These are phyloP conservation scores for Crioceris asparagi DNA, from an alignment of 2,888 invertebrate species.

Conservation along the genomic window DNA sequence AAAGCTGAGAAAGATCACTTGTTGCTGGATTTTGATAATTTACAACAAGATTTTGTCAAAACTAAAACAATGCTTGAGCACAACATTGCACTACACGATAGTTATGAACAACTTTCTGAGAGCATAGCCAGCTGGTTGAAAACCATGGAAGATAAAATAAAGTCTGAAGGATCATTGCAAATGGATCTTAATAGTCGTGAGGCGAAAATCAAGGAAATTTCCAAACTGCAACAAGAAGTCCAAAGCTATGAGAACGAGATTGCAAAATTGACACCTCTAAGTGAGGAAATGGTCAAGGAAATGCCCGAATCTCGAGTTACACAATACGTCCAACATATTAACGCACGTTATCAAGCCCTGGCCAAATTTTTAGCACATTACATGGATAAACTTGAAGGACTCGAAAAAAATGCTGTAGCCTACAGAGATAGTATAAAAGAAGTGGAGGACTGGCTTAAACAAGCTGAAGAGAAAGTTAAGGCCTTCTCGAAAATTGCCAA, in stretches of 20 bases:
- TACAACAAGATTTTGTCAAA: conserved; percentile 56
- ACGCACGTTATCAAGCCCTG: conserved; percentile 63
- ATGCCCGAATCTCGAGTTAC: conserved; percentile 75
- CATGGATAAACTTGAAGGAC: conserved; percentile 58
- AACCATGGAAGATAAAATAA: conserved; percentile 64
- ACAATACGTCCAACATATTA: conserved; percentile 70
- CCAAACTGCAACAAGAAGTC: conserved; percentile 52
- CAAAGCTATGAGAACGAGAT: conserved; percentile 55
- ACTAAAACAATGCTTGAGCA: conserved; percentile 58
- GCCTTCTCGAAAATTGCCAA: conserved; percentile 63
- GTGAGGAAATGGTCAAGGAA: conserved; percentile 60
- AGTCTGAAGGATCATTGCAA: conserved; percentile 61
- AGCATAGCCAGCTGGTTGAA: conserved; percentile 66
- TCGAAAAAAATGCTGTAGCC: conserved; percentile 58
- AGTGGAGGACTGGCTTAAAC: conserved; percentile 69
- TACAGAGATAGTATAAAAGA: conserved; percentile 56
- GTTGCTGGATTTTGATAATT: conserved; percentile 56
- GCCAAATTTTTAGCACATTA: conserved; percentile 59
- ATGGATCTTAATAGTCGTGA: conserved; percentile 58
- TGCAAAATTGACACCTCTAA: conserved; percentile 53
- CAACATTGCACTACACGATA: conserved; percentile 66
- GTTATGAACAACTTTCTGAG: conserved; percentile 69
- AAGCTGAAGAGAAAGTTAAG: conserved; percentile 64
- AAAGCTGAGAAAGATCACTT: conserved; percentile 58
- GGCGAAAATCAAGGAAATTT: conserved; percentile 56